Base-by-base conservation (phyloP, 2,888 invertebrate species). In the Tenthredo notha region DNA sequence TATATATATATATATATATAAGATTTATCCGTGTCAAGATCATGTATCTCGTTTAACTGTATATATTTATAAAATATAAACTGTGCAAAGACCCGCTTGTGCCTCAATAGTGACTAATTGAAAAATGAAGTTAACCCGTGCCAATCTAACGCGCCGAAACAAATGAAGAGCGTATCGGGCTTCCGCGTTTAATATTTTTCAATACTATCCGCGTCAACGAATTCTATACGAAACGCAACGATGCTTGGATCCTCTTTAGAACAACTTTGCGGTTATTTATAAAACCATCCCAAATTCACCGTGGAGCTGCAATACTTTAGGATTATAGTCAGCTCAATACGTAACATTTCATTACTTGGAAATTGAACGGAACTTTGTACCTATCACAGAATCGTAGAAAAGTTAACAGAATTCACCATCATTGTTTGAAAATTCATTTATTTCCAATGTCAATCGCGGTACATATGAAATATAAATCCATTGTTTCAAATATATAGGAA, bases 21-120 rank as follows among this genome's bases (percentile, higher is more conserved):
- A 58, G 18, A 54, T 50, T 78, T 78, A 77, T 65, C 84, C 77
- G 77, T 78, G 61, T 65, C 77, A 84, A 47, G 67, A 84, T 67
- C 84, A 84, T 77, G 84, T 77, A 40, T 58, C 65, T 33, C n/a
- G 77, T 65, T 84, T 78, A 84, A 78, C 84, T 84, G 84, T 84
- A 82, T 40, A n/a, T 33, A 40, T 84, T 61, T 40, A n/a, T 33
- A 40, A 80, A 21, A 37, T 61, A 40, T 67, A 67, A 58, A 61
- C 61, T 33, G 54, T 54, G 54, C 29, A 18, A 61, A 61, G 15
- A 33, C n/a, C 80, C 83, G 21, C 83, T 54, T 54, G 67, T 83
- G 83, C 70, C 83, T 47, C 67, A 29, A 67, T 67, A 67, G 67
- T 70, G 65, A 83, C 61, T 67, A 83, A 83, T 70, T 83, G 70